Base-by-base conservation (phyloP, 2,113 vertebrate genomes). In the Megaceryle torquata region DNA sequence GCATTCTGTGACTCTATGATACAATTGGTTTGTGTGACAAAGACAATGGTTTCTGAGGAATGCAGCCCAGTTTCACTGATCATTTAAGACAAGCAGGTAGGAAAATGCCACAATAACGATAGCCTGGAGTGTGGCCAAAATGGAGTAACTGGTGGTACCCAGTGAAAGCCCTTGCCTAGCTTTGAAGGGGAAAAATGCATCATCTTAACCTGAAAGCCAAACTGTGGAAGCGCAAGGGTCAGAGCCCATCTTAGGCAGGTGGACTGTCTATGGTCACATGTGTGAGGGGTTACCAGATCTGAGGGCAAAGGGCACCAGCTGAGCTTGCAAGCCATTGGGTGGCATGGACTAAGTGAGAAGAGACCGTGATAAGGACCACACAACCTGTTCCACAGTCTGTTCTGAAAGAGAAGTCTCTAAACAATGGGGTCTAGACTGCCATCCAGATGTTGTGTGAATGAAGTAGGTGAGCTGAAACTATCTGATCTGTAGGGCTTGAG, bases 1-100 rank as follows among this genome's bases (percentile, higher is more conserved):
- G 56, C 31, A 57, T 57, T 57, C 56, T n/a, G 15, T 56, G 53
- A 56, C 25, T 60, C n/a, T 37, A 26, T 28, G 60, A 56, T 56
- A 44, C 29, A 24, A 18, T 6, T 2, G 0, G 18, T 75, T 68
- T 82, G 21, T 69, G 24, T 0, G 2, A 65, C 2, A 8, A 43
- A 25, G 35, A 29, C 83, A 87, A 75, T 14, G 41, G 28, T 56
- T 89, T 33, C 51, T 61, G 56, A 78, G 22, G 29, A 56, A 90
- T 79, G 54, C 71, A 83, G 48, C 33, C 19, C 12, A 29, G 4
- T 35, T 71, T 71, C 75, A 46, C 15, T 53, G 35, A 13, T 69
- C 5, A 9, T 77, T 88, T 71, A 56, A 56, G 9, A 15, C 15
- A 10, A 10, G 4, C 33, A 88, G 80, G 54, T 59, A 60, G 48